Evolutionary conservation across 2,113 vertebrate species (phyloP).

Genomic region (Alligator mississippiensis): DNA sequence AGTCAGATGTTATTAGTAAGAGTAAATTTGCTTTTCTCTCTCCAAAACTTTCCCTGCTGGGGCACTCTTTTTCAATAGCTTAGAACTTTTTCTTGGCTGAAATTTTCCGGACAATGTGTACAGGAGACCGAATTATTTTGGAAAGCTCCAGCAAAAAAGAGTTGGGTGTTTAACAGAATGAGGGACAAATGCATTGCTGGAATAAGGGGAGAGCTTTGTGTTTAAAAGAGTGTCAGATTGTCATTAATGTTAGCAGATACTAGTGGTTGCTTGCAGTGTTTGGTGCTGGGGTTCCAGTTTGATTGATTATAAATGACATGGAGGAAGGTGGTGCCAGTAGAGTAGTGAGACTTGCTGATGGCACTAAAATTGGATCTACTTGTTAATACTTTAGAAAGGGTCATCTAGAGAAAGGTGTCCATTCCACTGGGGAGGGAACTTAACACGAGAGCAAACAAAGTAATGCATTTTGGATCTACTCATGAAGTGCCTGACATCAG

Average conservation of each 20-base stretch:
- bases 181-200: fast-evolving
- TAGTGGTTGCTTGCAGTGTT: not conserved
- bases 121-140: fast-evolving
- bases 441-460: constrained; percentile 24
- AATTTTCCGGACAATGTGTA: fast-evolving
- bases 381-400: constrained; percentile 54
- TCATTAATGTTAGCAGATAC: not conserved
- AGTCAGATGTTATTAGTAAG: not conserved
- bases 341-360: constrained; percentile 58
- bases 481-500: not conserved
- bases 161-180: not conserved
- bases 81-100: not conserved
- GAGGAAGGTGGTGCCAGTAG: constrained; percentile 42
- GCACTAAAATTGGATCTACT: constrained; percentile 63
- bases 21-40: not conserved
- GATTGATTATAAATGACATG: constrained; percentile 6
- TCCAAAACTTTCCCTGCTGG: not conserved
- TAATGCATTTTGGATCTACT: not conserved
- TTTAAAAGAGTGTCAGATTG: fast-evolving
- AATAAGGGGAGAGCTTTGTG: not conserved
- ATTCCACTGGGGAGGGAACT: constrained; percentile 37
- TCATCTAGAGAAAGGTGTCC: not conserved
- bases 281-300: not conserved
- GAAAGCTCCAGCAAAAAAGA: not conserved
- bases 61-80: not conserved